Base-by-base conservation (phyloP, 2,888 invertebrate species). In the Lycocerus yunnanus region DNA sequence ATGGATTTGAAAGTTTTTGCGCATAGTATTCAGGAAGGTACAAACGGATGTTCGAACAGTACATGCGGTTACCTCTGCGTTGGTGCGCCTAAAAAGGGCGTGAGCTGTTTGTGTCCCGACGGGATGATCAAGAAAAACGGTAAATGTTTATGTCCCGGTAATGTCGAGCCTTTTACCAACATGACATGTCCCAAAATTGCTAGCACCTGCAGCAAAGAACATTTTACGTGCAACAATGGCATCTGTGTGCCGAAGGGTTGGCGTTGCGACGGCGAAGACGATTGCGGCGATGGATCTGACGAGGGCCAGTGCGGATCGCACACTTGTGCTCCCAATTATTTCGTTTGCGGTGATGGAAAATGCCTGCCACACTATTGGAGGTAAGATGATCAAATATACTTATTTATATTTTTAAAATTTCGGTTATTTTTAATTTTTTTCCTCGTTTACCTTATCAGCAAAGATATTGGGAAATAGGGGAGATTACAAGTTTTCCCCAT, bases 1-100 rank as follows among this genome's bases (percentile, higher is more conserved):
- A 95, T 96, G 94, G 96, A 96, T 84, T 86, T 97, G 76, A 96
- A 94, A 86, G 92, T 95, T 10, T 94, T 91, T 80, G 93, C 94
- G 0, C 93, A 93, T 82, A 92, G 92, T 74, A 88, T 93, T 15
- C 95, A 95, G 84, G 89, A 91, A 61, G 95, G 95, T 0, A 91
- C 89, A 13, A 95, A 95, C 81, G 90, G 90, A 0, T 96, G 96
- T 82, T 88, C 90, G 0, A 88, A 87, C 59, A 84, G 84, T 1
- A 88, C 88, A 14, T 97, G 97, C 80, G 89, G 92, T 0, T 92
- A 94, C 79, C 88, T 97, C 77, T 97, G 97, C 82, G 90, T 96
- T 6, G 94, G 94, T 0, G 90, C 91, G 10, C 96, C 96, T 0
- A 89, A 83, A 72, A 81, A 90, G 15, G 89, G 90, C 69, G 89